Base-by-base conservation (phyloP, 2,113 vertebrate species). In the Tinamus guttatus region DNA sequence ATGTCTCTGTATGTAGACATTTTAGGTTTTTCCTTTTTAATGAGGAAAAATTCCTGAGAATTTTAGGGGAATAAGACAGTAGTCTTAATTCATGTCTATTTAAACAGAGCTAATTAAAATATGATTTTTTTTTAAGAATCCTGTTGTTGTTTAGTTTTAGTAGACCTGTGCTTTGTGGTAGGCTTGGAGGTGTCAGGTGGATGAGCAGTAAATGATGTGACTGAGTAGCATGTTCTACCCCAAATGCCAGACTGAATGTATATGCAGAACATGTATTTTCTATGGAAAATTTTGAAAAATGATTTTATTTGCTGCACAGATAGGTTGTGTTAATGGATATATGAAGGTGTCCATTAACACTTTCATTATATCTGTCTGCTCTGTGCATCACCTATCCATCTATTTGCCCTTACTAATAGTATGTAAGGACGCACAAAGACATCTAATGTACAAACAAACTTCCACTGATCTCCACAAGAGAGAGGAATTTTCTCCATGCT, bases 401-500 rank as follows among this genome's bases (percentile, higher is more conserved):
- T 71, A 36, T 14, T 10, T 64, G 7, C 15, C 36, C 47, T 41
- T 41, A 49, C 0, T 49, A 34, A 62, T 9, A 32, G 12, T 65
- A 25, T 1, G 75, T 59, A 24, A n/a, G 15, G 11, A 30, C 4
- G 14, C 17, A 17, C 7, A 36, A 32, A 89, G 74, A 8, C 3
- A 2, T 25, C 58, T 67, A 84, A 49, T 21, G 36, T 4, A 12
- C 59, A 85, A 30, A 75, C 7, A 7, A 27, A 20, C 7, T 68
- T 83, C 21, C 30, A 38, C 32, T 47, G 45, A 40, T 43, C 38
- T 51, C 24, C 22, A 13, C 7, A 78, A 41, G 68, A 36, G 49
- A 74, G 22, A 54, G 10, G 36, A 59, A 64, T 32, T 58, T 51
- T 49, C 40, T 41, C 19, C 0, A 0, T n/a, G 9, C 25, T 47